These are phyloP conservation scores for Trichomalopsis sarcophagae DNA, from an alignment of 1,140 invertebrate genomes.

Conservation along the genomic window DNA sequence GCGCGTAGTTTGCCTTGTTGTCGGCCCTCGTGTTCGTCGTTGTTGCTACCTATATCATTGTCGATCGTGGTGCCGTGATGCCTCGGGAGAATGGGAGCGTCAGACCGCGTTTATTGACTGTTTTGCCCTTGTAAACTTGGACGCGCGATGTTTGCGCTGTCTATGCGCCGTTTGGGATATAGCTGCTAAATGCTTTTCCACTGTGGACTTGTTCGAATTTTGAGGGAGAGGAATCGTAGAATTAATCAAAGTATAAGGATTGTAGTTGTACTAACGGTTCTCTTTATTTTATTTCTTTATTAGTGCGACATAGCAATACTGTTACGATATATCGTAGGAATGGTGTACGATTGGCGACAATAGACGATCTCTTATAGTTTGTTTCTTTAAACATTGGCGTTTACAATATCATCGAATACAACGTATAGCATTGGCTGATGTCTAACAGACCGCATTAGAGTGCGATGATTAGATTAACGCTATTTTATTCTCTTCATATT, in stretches of 20 bases:
- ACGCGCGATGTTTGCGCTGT: background rate
- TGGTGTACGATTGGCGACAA: conserved; percentile 66
- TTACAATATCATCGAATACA: conserved; percentile 33
- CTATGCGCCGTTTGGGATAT: too few species aligned
- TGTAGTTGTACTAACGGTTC: conserved; percentile 66
- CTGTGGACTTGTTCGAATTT: too few species aligned
- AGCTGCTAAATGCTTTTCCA: too few species aligned
- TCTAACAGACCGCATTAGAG: background rate
- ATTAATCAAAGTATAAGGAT: background rate
- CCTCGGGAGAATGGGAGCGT: too few species aligned
- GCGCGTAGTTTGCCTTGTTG: background rate
- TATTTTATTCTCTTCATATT: conserved; percentile 5
- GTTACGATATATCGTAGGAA: conserved; percentile 73
- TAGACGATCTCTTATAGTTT: conserved; percentile 56
- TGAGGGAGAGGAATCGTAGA: background rate
- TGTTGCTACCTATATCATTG: background rate
- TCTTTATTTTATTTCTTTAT: conserved; percentile 66
- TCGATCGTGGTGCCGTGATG: background rate
- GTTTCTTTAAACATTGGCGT: conserved; percentile 35
- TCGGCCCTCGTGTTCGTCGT: background rate
- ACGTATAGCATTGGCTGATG: conserved; percentile 13
- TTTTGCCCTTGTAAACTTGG: background rate
- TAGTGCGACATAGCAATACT: conserved; percentile 71
- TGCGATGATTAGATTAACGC: conserved; percentile 32
- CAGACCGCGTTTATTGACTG: background rate